Percentiles rank a stretch among this genome's conserved stretches.
These are phyloP conservation scores for Sylvietta virens DNA, from an alignment of 2,113 vertebrate species.

Conservation along the genomic window DNA sequence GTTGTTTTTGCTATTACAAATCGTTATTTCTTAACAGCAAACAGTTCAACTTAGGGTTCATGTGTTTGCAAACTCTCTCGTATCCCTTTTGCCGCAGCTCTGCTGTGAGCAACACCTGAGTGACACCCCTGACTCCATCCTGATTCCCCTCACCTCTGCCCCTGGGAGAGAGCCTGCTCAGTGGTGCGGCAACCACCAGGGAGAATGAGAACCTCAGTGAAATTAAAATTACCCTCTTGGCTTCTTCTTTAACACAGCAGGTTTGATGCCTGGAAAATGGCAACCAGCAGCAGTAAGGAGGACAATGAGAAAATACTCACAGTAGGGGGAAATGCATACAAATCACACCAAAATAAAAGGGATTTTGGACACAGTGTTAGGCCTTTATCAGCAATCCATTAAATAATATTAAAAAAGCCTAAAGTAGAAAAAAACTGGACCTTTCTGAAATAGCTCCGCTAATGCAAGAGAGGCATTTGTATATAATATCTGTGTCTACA, in stretches of 20 bases:
- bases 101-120: not conserved
- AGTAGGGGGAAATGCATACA: not conserved
- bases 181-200: not conserved
- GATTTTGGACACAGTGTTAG: not conserved
- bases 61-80: not conserved
- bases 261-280: slow-evolving; percentile 16
- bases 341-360: not conserved
- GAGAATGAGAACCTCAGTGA: not conserved
- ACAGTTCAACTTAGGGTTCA: slow-evolving; percentile 44
- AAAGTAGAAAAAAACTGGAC: not conserved
- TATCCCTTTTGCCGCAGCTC: not conserved
- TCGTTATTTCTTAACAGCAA: slow-evolving; percentile 41
- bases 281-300: slow-evolving; percentile 41
- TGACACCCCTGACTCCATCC: not conserved
- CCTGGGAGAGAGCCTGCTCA: not conserved
- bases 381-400: no score
- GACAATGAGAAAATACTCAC: not conserved
- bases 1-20: slow-evolving; percentile 60
- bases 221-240: slow-evolving; percentile 47
- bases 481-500: not conserved
- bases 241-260: not conserved
- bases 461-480: not conserved
- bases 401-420: not conserved
- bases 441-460: not conserved
- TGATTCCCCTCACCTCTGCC: slow-evolving; percentile 3